Evolutionary conservation across 1,140 invertebrate genomes (phyloP).

Genomic region (Goniozus legneri): DNA sequence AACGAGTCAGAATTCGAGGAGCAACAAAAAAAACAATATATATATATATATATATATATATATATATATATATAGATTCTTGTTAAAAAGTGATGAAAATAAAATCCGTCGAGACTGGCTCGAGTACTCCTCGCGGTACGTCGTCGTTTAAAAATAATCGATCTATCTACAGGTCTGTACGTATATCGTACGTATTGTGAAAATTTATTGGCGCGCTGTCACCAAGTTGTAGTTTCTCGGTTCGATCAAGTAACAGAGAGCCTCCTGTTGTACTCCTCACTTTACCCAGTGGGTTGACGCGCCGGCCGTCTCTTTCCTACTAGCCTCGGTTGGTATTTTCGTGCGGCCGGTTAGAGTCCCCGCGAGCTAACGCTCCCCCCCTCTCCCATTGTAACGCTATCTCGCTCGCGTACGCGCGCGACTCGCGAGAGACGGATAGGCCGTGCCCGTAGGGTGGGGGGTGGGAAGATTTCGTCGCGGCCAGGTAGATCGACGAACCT

Average conservation of each 20-base stretch:
- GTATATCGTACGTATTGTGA: no score
- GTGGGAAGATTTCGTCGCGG: no score
- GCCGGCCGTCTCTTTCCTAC: neutral
- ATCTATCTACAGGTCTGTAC: no score
- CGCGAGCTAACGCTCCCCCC: neutral
- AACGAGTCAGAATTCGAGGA: neutral
- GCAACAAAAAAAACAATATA: conserved; percentile 1
- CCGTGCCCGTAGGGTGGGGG: neutral
- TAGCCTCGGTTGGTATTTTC: neutral
- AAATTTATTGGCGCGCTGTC: no score
- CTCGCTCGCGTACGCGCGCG: neutral
- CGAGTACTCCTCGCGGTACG: no score
- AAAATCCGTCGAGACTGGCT: neutral
- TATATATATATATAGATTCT: conserved; percentile 1
- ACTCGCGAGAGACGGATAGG: neutral
- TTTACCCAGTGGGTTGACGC: no score
- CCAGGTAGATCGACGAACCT: no score
- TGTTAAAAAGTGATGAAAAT: no score
- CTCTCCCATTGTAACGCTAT: neutral
- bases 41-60: conserved; percentile 11
- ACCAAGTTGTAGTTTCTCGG: no score
- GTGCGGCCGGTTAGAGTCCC: neutral
- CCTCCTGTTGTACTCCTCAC: no score
- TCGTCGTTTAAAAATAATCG: no score
- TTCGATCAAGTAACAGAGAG: no score